phyloP scores from a whole-genome alignment of 2,797 vertebrate genomes.

The Gallinago nigripennis region DNA sequence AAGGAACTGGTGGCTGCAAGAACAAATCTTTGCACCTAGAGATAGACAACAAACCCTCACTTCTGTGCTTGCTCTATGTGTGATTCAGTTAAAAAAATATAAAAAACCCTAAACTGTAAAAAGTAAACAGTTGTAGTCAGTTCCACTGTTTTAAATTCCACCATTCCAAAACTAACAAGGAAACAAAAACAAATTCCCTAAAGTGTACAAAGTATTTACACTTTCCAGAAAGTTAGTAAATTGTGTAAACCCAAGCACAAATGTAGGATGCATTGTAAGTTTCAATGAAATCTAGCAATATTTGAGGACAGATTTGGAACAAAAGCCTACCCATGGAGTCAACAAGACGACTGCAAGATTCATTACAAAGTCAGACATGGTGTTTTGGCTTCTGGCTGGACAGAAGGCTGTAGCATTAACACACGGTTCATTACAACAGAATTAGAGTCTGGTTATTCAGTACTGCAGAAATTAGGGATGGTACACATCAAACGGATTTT shows the following conservation, averaged over 20 bases:
- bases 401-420: conserved; percentile 60
- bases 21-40: not conserved
- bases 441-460: conserved; percentile 23
- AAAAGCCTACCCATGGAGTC: conserved; percentile 45
- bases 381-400: conserved; percentile 42
- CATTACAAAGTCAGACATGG: conserved; percentile 63
- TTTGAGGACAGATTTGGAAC: conserved; percentile 1
- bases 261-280: not conserved
- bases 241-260: not conserved
- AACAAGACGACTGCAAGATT: conserved; percentile 43
- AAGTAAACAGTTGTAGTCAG: not conserved
- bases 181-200: not conserved
- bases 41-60: not conserved
- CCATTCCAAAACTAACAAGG: not conserved
- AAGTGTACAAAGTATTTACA: not conserved
- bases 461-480: conserved; percentile 52
- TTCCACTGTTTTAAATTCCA: not conserved
- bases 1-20: not conserved
- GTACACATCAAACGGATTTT: conserved; percentile 55
- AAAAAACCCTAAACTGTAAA: not conserved
- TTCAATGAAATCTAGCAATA: not conserved
- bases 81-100: not conserved
- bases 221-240: conserved; percentile 7
- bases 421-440: conserved; percentile 61
- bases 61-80: no score